These are phyloP conservation scores for Megalonaias nervosa DNA, from an alignment of 1,140 invertebrate species.

Conservation along the genomic window DNA sequence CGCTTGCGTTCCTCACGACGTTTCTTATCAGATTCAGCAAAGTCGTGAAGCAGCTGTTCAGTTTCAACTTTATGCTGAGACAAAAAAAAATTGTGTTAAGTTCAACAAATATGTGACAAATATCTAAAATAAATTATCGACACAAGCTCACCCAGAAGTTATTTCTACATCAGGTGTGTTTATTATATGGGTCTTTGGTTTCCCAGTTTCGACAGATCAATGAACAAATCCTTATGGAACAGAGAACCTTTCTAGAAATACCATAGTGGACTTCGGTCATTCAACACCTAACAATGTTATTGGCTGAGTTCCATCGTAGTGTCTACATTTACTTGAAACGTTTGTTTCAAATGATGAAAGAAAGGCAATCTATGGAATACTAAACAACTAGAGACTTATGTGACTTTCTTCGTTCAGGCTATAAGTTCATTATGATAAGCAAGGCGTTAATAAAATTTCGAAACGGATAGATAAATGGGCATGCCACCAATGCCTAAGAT, in stretches of 20 bases:
- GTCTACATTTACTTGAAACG: neutral
- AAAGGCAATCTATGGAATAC: too few species aligned
- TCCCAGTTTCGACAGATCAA: neutral
- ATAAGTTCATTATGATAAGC: too few species aligned
- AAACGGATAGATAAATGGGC: too few species aligned
- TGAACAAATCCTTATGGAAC: neutral
- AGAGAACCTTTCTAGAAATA: neutral
- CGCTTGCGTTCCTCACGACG: slow-evolving; percentile 53
- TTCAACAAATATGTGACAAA: too few species aligned
- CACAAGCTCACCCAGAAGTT: neutral
- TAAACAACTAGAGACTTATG: too few species aligned
- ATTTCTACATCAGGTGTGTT: neutral
- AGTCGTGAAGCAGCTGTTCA: slow-evolving; percentile 52
- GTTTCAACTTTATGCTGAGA: slow-evolving; percentile 58
- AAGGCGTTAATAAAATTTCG: too few species aligned
- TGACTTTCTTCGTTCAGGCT: too few species aligned
- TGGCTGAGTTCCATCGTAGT: too few species aligned
- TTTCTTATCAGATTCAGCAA: slow-evolving; percentile 56
- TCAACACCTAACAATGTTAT: too few species aligned
- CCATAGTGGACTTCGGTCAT: too few species aligned
- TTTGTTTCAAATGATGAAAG: neutral
- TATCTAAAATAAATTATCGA: neutral
- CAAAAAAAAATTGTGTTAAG: neutral
- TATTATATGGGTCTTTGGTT: neutral
- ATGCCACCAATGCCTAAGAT: too few species aligned